Percentiles rank a stretch among this genome's conserved stretches.
phyloP scores from a whole-genome alignment of 2,113 vertebrate species.

The Seriola dumerili region DNA sequence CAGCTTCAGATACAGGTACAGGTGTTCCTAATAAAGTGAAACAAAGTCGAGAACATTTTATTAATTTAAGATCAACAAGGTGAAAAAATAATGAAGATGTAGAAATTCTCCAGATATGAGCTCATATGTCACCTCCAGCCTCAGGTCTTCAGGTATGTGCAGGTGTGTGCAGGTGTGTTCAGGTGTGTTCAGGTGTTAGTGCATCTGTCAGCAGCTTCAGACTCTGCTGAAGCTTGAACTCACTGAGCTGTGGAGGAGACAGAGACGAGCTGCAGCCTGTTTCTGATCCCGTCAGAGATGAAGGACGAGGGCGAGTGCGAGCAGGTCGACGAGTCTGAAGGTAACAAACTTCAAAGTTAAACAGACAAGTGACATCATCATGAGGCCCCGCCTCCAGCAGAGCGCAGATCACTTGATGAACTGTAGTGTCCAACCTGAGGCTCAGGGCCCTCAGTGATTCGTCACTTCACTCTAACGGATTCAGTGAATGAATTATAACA shows the following conservation, averaged over 20 bases:
- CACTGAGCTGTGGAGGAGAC: background rate
- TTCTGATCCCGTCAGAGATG: background rate
- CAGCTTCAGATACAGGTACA: too few relatives aligned
- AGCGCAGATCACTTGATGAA: too few relatives aligned
- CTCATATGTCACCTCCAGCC: constrained; percentile 2
- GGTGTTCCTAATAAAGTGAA: too few relatives aligned
- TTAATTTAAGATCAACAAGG: background rate
- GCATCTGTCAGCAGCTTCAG: constrained; percentile 13
- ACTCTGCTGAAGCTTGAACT: too few relatives aligned
- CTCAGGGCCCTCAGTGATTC: too few relatives aligned
- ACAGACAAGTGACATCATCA: too few relatives aligned
- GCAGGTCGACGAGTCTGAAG: background rate
- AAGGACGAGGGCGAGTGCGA: background rate
- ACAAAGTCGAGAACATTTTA: too few relatives aligned
- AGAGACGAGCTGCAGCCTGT: constrained; percentile 3
- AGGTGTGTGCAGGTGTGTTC: background rate
- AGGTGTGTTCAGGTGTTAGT: background rate
- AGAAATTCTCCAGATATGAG: background rate
- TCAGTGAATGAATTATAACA: too few relatives aligned
- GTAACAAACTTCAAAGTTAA: too few relatives aligned
- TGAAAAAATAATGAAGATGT: background rate
- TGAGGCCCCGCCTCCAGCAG: too few relatives aligned
- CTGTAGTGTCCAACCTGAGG: too few relatives aligned
- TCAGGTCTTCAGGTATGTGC: constrained; percentile 1
- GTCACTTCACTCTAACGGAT: too few relatives aligned